phyloP scores from a whole-genome alignment of 2,113 vertebrate genomes.

The Mirounga angustirostris region DNA sequence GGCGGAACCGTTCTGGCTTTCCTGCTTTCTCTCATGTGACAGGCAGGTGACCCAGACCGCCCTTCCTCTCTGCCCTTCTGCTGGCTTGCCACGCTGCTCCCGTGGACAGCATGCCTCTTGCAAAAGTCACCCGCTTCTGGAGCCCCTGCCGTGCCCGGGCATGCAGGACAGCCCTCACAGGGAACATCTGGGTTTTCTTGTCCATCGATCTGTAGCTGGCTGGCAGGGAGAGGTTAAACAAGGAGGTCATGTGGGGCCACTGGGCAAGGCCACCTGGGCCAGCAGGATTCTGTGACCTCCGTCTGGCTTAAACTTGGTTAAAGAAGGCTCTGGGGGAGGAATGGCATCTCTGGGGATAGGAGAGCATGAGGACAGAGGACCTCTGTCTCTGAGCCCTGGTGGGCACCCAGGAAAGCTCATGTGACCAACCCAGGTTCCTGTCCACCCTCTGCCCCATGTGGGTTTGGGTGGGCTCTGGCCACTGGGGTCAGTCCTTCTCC shows the following conservation, averaged over 20 bases:
- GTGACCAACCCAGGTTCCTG: background rate
- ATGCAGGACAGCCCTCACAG: rapidly evolving
- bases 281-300: background rate
- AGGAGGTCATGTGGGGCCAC: rapidly evolving
- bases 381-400: background rate
- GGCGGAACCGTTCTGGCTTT: rapidly evolving
- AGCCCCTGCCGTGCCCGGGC: background rate
- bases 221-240: background rate
- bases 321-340: background rate
- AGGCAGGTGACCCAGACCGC: rapidly evolving
- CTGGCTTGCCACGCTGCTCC: background rate
- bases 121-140: rapidly evolving
- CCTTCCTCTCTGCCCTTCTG: background rate
- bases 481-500: background rate
- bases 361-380: rapidly evolving
- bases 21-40: rapidly evolving
- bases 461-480: background rate
- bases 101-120: background rate
- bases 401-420: background rate
- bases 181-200: background rate
- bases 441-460: rapidly evolving
- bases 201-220: rapidly evolving
- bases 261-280: background rate
- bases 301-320: background rate
- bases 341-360: background rate